Evolutionary conservation across 2,888 invertebrate species (phyloP).

Genomic region (Caenorhabditis sp.): DNA sequence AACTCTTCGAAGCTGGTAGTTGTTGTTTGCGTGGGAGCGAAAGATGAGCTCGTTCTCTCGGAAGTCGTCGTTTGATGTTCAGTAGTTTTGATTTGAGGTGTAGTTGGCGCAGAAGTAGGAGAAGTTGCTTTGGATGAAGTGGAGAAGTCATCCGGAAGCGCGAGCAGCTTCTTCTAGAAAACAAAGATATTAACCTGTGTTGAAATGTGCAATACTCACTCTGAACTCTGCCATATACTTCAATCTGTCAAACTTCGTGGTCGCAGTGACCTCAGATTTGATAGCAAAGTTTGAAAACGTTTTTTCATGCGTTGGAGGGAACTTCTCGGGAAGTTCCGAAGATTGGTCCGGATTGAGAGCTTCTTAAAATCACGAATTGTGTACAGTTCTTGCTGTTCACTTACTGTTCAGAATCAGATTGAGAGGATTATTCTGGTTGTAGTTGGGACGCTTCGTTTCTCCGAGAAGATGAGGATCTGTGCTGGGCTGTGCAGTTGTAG

Average conservation of each 20-base stretch:
- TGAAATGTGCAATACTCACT: conserved; percentile 3
- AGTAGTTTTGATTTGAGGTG: background rate
- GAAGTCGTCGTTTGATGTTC: background rate
- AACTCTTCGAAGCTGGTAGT: conserved; percentile 37
- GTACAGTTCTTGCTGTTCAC: background rate
- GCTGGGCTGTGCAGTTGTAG: background rate
- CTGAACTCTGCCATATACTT: conserved; percentile 64
- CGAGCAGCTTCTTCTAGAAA: conserved; percentile 42
- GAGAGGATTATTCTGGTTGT: conserved; percentile 40
- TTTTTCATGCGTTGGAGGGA: conserved; percentile 44
- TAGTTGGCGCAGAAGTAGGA: conserved; percentile 1
- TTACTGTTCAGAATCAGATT: conserved; percentile 42
- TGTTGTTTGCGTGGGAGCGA: conserved; percentile 1
- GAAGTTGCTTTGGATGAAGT: background rate
- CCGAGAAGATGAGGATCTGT: background rate
- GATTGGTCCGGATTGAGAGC: conserved; percentile 45
- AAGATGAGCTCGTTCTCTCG: background rate
- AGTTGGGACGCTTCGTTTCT: conserved; percentile 19
- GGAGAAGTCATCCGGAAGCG: conserved; percentile 40
- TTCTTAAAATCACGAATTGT: conserved; percentile 13
- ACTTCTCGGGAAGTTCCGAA: conserved; percentile 43
- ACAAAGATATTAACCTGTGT: background rate
- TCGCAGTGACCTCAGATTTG: conserved; percentile 47
- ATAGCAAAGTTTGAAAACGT: conserved; percentile 40
- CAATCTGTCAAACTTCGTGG: conserved; percentile 55